phyloP scores from a whole-genome alignment of 2,113 vertebrate genomes.

The Hiodon alosoides region DNA sequence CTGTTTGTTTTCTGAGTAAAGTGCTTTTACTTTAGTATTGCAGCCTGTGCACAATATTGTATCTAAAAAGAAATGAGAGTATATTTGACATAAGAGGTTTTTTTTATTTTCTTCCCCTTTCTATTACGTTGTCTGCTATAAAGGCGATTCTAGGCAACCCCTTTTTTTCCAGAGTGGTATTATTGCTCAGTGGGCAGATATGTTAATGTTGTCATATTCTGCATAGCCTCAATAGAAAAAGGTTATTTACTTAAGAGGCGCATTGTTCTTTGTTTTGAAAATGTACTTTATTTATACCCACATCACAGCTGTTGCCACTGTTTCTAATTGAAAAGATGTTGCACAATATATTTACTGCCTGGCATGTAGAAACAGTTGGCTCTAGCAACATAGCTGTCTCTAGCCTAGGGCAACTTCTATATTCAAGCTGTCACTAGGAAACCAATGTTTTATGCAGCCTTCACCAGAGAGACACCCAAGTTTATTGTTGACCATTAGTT shows the following conservation, averaged over 20 bases:
- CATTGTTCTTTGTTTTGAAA: neutral
- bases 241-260: neutral
- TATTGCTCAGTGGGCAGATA: neutral
- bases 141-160: neutral
- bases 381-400: neutral
- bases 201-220: neutral
- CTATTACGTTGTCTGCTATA: neutral
- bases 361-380: neutral
- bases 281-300: neutral
- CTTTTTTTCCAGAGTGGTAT: neutral
- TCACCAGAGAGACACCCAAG: neutral
- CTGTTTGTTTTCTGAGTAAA: neutral
- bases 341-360: neutral
- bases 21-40: neutral
- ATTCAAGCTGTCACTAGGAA: constrained; percentile 13
- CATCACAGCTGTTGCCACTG: neutral
- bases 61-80: neutral
- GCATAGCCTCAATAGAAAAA: neutral
- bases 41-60: neutral
- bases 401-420: constrained; percentile 2
- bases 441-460: constrained; percentile 11
- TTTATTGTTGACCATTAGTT: constrained; percentile 21
- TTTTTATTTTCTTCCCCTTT: constrained; percentile 4
- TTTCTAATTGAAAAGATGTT: neutral
- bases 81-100: neutral